Conservation (phyloP, 2,888 invertebrate species). For the Epistrophe eligans region DNA sequence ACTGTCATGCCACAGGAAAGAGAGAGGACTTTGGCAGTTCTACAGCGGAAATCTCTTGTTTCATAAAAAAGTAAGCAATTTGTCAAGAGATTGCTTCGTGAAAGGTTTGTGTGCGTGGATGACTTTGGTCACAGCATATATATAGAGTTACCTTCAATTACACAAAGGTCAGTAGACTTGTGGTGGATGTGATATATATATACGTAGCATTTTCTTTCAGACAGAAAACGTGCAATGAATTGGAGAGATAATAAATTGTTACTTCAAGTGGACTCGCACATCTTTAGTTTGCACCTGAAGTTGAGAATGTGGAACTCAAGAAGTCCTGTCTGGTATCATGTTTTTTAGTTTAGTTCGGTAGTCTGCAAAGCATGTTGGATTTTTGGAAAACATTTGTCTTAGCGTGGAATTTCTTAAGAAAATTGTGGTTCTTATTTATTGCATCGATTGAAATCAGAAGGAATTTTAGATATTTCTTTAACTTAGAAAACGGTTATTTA, state of each 20-base stretch:
- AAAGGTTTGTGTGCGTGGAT: slow-evolving; percentile 7
- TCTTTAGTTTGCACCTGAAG: slow-evolving; percentile 13
- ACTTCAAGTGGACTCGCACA: slow-evolving; percentile 15
- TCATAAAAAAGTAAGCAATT: slow-evolving; percentile 59
- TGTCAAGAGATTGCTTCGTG: slow-evolving; percentile 49
- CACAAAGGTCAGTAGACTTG: slow-evolving; percentile 66
- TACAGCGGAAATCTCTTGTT: slow-evolving; percentile 68
- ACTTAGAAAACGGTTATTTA: not conserved
- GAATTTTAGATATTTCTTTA: not conserved
- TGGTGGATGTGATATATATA: slow-evolving; percentile 27
- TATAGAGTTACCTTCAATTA: slow-evolving; percentile 56
- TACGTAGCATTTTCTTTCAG: slow-evolving; percentile 35
- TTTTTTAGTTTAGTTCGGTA: slow-evolving; percentile 25
- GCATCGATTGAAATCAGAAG: not conserved
- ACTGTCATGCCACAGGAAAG: slow-evolving; percentile 50
- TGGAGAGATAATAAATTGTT: slow-evolving; percentile 23
- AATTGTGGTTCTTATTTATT: not conserved
- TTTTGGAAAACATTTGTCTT: slow-evolving; percentile 16
- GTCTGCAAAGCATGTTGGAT: slow-evolving; percentile 28
- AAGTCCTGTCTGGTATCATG: slow-evolving; percentile 26
- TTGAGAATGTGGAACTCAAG: slow-evolving; percentile 36
- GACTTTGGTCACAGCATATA: slow-evolving; percentile 50
- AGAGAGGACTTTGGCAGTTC: slow-evolving; percentile 54
- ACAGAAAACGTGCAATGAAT: slow-evolving; percentile 12
- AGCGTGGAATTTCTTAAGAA: not conserved